These are phyloP conservation scores for Eupithecia tripunctaria DNA, from an alignment of 2,888 invertebrate genomes.

Conservation along the genomic window DNA sequence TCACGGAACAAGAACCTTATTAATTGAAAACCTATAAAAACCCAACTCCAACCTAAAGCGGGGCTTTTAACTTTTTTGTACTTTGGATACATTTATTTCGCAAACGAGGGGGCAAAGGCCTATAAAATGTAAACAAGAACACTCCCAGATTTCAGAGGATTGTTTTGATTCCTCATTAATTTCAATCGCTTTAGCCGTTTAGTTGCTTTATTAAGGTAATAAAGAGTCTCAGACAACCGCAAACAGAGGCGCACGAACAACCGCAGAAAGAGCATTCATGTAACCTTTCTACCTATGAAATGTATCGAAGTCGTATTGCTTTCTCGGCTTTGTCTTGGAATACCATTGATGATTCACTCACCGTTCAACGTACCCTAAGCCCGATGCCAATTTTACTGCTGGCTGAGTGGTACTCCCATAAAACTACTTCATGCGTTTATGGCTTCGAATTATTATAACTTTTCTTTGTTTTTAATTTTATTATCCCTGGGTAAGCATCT, in stretches of 20 bases:
- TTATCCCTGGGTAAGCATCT: conserved; percentile 43
- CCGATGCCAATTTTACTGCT: conserved; percentile 68
- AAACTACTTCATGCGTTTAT: conserved; percentile 64
- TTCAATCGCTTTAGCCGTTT: neutral
- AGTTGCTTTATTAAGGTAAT: too few relatives aligned
- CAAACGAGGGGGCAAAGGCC: neutral
- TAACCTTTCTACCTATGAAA: neutral
- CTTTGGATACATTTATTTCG: neutral
- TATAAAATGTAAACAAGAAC: neutral
- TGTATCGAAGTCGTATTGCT: conserved; percentile 3
- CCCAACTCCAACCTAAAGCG: neutral
- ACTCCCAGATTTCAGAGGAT: neutral
- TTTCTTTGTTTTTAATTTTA: conserved; percentile 50
- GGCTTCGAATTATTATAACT: conserved; percentile 56
- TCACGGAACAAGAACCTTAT: neutral
- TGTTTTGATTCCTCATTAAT: neutral
- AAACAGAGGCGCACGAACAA: neutral
- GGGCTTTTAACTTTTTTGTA: neutral
- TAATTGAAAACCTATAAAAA: neutral
- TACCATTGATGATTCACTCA: conserved; percentile 57
- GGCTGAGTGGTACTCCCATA: conserved; percentile 61
- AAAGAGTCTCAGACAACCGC: neutral
- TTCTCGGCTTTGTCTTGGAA: conserved; percentile 38
- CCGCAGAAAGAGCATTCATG: neutral
- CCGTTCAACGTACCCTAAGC: conserved; percentile 55